phyloP scores from a whole-genome alignment of 2,797 vertebrate species.

The Leptoclinus maculatus region DNA sequence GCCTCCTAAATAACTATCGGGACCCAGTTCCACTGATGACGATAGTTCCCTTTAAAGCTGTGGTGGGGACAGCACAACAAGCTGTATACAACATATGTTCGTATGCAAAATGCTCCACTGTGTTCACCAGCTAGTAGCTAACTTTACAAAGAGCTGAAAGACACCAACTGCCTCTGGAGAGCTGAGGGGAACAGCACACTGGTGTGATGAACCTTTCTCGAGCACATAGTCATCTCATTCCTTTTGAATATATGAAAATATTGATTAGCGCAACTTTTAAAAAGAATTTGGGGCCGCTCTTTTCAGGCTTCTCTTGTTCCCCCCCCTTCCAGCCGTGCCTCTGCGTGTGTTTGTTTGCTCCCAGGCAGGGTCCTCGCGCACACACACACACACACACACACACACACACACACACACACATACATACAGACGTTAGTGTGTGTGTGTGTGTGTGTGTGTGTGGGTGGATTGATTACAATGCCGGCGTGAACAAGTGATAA shows the following conservation, averaged over 20 bases:
- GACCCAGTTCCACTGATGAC: no score
- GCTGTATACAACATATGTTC: no score
- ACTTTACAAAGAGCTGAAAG: no score
- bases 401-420: no score
- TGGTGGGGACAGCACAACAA: no score
- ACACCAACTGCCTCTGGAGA: no score
- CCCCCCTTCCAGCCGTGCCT: neutral
- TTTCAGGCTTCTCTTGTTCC: neutral
- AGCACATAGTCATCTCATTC: neutral
- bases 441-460: constrained; percentile 1
- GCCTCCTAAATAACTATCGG: neutral
- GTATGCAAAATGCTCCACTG: no score
- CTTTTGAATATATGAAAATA: neutral
- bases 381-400: no score
- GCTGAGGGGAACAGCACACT: neutral
- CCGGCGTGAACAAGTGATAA: constrained; percentile 51
- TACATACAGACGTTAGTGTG: neutral
- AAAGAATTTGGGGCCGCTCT: neutral
- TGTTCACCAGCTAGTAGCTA: no score
- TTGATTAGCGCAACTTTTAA: neutral
- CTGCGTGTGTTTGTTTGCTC: neutral
- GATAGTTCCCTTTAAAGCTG: no score
- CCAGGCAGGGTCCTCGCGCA: neutral
- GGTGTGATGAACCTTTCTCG: neutral
- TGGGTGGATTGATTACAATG: constrained; percentile 39